Base-by-base conservation (phyloP, 2,113 vertebrate species). In the Morone saxatilis region DNA sequence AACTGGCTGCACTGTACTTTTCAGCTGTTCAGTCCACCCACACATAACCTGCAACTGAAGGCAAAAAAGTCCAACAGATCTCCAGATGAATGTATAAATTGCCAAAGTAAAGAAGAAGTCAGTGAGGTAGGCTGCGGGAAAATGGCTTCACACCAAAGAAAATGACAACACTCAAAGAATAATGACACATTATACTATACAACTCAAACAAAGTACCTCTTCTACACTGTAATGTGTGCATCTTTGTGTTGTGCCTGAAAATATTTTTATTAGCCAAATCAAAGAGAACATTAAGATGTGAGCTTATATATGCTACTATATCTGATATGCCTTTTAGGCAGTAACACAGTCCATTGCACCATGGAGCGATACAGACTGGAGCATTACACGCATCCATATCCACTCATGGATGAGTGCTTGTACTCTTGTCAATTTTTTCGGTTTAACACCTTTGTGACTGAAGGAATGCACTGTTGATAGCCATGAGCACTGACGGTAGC, bases 21-120 rank as follows among this genome's bases (percentile, higher is more conserved):
- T 71, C 41, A 60, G 25, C 68, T 67, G 61, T 4, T 79, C 40
- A 45, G 48, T 68, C 73, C 69, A 8, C 66, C 70, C 61, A 81
- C 80, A 45, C 60, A 10, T 11, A 71, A 65, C 17, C 66, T 75
- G 36, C 51, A 80, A n/a, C 57, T 51, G 41, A 73, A 78, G 31
- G 47, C 38, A 76, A 20, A 57, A 51, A 12, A 12, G 22, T 63
- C 31, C 16, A 67, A 40, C 9, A 3, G 38, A 67, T 70, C 47
- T 68, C n/a, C n/a, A 67, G 73, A 17, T 56, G 69, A 74, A 50
- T 41, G 54, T 19, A 71, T 59, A 56, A 36, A 53, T 11, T 10
- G 25, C 50, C 31, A 50, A 36, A 59, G 72, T 67, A 19, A 61
- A 53, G 22, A 22, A 17, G 9, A 60, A 60, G 70, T 72, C 2